Evolutionary conservation across 2,113 vertebrate species (phyloP).

Genomic region (Rhynchopsitta pachyrhyncha): DNA sequence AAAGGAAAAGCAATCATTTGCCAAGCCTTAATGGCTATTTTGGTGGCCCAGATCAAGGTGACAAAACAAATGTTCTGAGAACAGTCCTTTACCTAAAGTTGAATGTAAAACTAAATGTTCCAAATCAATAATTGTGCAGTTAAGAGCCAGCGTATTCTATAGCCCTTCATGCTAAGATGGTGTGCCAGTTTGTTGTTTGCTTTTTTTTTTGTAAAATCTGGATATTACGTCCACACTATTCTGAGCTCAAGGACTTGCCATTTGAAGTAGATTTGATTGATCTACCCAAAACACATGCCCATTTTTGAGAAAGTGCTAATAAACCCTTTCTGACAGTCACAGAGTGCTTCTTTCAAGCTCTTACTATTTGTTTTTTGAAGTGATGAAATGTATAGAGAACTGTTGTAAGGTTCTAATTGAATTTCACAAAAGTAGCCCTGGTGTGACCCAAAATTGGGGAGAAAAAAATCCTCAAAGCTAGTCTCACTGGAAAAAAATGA

Average conservation of each 20-base stretch:
- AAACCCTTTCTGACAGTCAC: conserved; percentile 62
- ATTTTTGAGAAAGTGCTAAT: conserved; percentile 78
- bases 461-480: conserved; percentile 31
- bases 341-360: conserved; percentile 72
- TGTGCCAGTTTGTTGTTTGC: neutral
- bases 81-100: neutral
- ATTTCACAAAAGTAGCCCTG: conserved; percentile 76
- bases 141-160: neutral
- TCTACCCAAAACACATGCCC: conserved; percentile 60
- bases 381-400: conserved; percentile 71
- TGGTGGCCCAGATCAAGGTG: conserved; percentile 1
- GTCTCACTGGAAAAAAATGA: conserved; percentile 52
- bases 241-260: conserved; percentile 44
- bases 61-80: conserved; percentile 5
- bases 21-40: neutral
- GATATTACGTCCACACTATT: conserved; percentile 26
- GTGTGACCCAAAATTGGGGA: conserved; percentile 61
- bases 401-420: conserved; percentile 79
- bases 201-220: neutral
- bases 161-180: conserved; percentile 16
- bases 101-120: conserved; percentile 43
- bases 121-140: neutral
- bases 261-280: conserved; percentile 74
- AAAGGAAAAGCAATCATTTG: conserved; percentile 2
- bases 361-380: conserved; percentile 73